Evolutionary conservation across 2,113 vertebrate species (phyloP), one percentile per base, ranked within the genome.

Genomic region (Microtus pennsylvanicus): DNA sequence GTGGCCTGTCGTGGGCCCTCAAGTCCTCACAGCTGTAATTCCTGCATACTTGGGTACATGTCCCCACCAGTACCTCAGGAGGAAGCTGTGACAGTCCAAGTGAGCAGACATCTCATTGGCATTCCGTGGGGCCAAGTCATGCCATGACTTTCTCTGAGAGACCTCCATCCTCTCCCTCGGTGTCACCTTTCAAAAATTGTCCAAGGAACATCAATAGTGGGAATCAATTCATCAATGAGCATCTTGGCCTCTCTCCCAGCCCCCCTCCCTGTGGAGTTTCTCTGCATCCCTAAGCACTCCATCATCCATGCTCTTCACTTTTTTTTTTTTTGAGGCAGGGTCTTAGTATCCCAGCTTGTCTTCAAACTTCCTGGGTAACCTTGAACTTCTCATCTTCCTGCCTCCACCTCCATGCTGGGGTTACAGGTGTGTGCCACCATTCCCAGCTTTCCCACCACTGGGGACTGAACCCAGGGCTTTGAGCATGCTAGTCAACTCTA

Each of bases 181-280:
- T 22, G 72, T 85, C 72, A 24, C 81, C 90, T 97, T 96, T 96
- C 42, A 2, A 90, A 96, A 86, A 61, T 47, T 94, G 90, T 93
- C 93, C 67, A 86, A 89, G 90, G 85, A 89, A 74, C 89, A 92
- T 95, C 97, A 88, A 87, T 97, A 97, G 90, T 87, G 94, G 95
- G 89, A 94, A 97, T 96, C 69, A 11, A 97, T 96, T 89, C 93
- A 94, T 97, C 96, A 86, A 77, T 97, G 87, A 95, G 75, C 55
- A 33, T 93, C 74, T 35, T 69, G 77, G 85, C 88, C 82, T 94
- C 77, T 58, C 28, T 94, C 74, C 7, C 21, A 24, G 45, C 80
- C 87, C 74, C 42, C 86, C 81, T 67, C 45, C 22, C 82, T 7
- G 45, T 14, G 63, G 88, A 78, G 47, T n/a, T 78, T 28, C 17